Evolutionary conservation across 2,888 invertebrate genomes (phyloP).

Genomic region (Timandra comae): DNA sequence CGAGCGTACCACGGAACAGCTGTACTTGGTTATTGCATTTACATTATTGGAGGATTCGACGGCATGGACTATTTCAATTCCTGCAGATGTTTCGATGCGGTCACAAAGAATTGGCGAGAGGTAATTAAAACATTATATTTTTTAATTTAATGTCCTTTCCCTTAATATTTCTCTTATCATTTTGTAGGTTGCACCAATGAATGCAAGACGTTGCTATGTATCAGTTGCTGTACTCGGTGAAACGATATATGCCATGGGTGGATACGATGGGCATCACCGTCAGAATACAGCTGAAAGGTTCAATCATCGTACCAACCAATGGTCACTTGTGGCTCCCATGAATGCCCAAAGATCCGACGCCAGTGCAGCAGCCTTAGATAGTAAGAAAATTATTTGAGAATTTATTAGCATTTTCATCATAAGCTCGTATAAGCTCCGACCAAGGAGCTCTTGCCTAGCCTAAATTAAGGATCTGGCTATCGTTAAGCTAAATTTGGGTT

Average conservation of each 20-base stretch:
- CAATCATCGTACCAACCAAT: slow-evolving; percentile 89
- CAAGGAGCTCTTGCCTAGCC: no score
- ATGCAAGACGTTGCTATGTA: slow-evolving; percentile 90
- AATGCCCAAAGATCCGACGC: slow-evolving; percentile 93
- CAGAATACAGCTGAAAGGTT: slow-evolving; percentile 92
- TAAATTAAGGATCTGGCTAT: no score
- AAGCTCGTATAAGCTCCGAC: no score
- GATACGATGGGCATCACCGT: slow-evolving; percentile 90
- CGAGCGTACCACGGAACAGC: slow-evolving; percentile 96
- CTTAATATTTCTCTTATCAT: not conserved
- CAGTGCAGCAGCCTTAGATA: slow-evolving; percentile 90
- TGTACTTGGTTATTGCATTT: slow-evolving; percentile 89
- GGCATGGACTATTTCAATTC: slow-evolving; percentile 93
- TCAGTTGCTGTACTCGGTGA: slow-evolving; percentile 87
- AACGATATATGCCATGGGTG: slow-evolving; percentile 91
- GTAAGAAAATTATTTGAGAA: no score
- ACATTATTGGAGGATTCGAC: slow-evolving; percentile 94
- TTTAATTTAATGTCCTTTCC: no score
- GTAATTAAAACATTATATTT: slow-evolving; percentile 29
- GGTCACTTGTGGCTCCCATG: slow-evolving; percentile 93
- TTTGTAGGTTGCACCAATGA: slow-evolving; percentile 88
- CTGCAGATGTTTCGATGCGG: slow-evolving; percentile 91
- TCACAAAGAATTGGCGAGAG: slow-evolving; percentile 90
- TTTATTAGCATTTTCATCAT: no score
- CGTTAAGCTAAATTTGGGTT: no score